phyloP scores from a whole-genome alignment of 2,888 invertebrate species.

The Psylliodes chrysocephalus region DNA sequence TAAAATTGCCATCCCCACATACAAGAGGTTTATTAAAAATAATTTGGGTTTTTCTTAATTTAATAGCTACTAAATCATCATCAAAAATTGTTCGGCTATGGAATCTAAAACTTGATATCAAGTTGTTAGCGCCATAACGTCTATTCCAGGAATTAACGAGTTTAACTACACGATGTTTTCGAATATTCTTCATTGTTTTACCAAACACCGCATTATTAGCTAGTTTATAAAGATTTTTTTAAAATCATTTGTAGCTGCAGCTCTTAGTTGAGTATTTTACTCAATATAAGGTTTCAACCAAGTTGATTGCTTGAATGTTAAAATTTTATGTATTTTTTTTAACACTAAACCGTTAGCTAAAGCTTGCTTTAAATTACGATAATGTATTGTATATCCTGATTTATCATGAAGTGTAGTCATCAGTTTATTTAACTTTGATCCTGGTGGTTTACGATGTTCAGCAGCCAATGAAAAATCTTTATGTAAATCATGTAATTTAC shows the following conservation, averaged over 20 bases:
- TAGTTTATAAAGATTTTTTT: constrained; percentile 18
- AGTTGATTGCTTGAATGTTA: constrained; percentile 57
- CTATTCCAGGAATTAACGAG: constrained; percentile 47
- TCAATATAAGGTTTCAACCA: constrained; percentile 60
- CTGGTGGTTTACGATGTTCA: not conserved
- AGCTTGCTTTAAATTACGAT: constrained; percentile 47
- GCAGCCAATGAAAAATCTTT: not conserved
- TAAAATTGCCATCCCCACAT: constrained; percentile 41
- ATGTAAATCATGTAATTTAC: not conserved
- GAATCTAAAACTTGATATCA: constrained; percentile 34
- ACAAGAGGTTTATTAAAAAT: constrained; percentile 42
- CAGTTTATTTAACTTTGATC: constrained; percentile 41
- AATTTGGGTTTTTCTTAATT: constrained; percentile 38
- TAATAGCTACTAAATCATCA: constrained; percentile 35
- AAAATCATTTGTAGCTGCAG: constrained; percentile 40
- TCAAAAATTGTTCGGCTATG: constrained; percentile 38
- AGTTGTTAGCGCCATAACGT: constrained; percentile 40
- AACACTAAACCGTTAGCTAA: constrained; percentile 45
- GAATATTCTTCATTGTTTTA: constrained; percentile 59
- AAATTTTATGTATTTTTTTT: constrained; percentile 53
- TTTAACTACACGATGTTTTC: constrained; percentile 57
- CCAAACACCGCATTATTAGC: constrained; percentile 45
- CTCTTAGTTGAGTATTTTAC: constrained; percentile 57
- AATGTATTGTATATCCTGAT: constrained; percentile 45
- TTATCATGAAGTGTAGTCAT: constrained; percentile 45